These are phyloP conservation scores for Diploptera punctata DNA, from an alignment of 2,888 invertebrate species.

Conservation along the genomic window DNA sequence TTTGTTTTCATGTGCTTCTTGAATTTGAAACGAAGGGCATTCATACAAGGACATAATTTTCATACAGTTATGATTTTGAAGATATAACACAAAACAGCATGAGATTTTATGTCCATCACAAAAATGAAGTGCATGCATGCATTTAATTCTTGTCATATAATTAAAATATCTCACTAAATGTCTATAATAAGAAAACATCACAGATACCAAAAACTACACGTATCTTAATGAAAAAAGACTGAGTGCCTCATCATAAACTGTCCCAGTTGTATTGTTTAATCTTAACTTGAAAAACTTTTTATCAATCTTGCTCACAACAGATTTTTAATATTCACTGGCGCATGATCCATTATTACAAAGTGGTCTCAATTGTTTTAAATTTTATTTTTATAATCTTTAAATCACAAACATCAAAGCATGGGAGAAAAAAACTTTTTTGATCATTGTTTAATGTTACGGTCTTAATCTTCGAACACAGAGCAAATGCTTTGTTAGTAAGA, in stretches of 20 bases:
- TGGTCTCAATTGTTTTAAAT: neutral
- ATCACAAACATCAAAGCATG: neutral
- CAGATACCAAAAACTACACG: conserved; percentile 31
- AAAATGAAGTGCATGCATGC: conserved; percentile 20
- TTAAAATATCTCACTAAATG: conserved; percentile 34
- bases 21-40: neutral
- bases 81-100: neutral
- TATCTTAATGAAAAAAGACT: conserved; percentile 28
- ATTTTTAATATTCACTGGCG: neutral
- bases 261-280: conserved; percentile 3
- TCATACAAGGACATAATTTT: neutral
- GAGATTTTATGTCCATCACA: neutral
- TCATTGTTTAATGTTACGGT: neutral
- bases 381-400: neutral
- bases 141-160: conserved; percentile 19
- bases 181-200: conserved; percentile 34
- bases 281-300: neutral
- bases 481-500: neutral
- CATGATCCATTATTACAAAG: conserved; percentile 5
- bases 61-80: neutral
- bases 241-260: conserved; percentile 10
- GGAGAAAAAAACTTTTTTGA: neutral
- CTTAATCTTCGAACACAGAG: neutral
- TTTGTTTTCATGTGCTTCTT: conserved; percentile 15
- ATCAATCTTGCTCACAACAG: neutral